These are phyloP conservation scores for Camponotus fellah DNA, from an alignment of 2,888 invertebrate genomes.

Conservation along the genomic window DNA sequence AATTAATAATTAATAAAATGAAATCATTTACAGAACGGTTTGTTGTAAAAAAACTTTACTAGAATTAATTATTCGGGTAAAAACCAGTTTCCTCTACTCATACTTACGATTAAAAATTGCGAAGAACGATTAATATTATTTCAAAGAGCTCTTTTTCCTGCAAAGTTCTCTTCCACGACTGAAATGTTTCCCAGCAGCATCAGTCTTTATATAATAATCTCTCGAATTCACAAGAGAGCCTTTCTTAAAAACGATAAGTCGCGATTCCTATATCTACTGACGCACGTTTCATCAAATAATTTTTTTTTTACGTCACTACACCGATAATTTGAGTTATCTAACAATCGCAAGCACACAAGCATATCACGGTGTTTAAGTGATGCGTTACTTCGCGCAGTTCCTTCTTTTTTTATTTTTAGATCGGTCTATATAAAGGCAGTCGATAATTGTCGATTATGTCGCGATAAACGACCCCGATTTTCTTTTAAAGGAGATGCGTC, in stretches of 20 bases:
- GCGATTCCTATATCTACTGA: conserved; percentile 60
- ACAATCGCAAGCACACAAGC: conserved; percentile 43
- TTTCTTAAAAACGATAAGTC: conserved; percentile 59
- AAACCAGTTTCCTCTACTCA: neutral
- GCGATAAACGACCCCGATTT: conserved; percentile 53
- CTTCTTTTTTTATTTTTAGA: conserved; percentile 40
- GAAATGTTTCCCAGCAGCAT: neutral
- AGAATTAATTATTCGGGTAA: conserved; percentile 15
- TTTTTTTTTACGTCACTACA: conserved; percentile 47
- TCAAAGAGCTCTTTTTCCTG: conserved; percentile 33
- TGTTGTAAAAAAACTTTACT: neutral
- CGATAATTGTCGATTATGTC: conserved; percentile 46
- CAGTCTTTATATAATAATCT: conserved; percentile 69
- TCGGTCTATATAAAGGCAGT: conserved; percentile 34
- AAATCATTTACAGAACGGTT: neutral
- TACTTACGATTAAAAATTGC: conserved; percentile 12
- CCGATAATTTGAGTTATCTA: conserved; percentile 54
- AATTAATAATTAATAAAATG: neutral
- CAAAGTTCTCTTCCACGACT: conserved; percentile 39
- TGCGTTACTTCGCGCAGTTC: conserved; percentile 20
- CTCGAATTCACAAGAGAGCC: conserved; percentile 25
- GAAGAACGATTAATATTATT: conserved; percentile 25
- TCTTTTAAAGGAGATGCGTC: conserved; percentile 48
- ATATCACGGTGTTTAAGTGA: neutral
- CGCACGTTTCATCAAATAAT: conserved; percentile 62